Percentiles rank a stretch among this genome's conserved stretches.
These are phyloP conservation scores for Turritopsis dohrnii DNA, from an alignment of 30 jellyfish, hydroid and myxozoan genomes.

Conservation along the genomic window DNA sequence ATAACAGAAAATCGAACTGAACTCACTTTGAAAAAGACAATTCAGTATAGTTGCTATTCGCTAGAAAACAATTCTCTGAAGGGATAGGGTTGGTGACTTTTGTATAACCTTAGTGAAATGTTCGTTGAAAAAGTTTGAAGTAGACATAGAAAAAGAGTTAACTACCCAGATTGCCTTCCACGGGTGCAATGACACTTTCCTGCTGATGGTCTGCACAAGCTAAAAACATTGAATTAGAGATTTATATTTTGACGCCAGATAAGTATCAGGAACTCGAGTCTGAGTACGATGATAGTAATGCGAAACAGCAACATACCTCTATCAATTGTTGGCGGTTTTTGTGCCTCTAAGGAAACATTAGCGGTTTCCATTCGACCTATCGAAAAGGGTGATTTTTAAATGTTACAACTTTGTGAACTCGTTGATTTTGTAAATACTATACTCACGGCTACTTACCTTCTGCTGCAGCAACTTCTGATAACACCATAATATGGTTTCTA, in stretches of 20 bases:
- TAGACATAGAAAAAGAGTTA: background rate
- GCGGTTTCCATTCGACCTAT: background rate
- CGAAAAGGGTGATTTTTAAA: background rate
- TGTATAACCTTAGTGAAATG: too few species aligned
- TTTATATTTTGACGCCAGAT: background rate
- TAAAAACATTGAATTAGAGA: background rate
- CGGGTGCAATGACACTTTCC: background rate
- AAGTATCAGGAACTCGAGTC: background rate
- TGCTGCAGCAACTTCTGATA: background rate
- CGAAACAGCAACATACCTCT: background rate
- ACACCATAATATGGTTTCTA: background rate
- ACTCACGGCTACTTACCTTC: background rate
- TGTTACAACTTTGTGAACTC: background rate
- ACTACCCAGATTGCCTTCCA: background rate
- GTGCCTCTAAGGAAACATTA: background rate
- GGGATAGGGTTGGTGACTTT: background rate
- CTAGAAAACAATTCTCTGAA: background rate
- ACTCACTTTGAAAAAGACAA: background rate
- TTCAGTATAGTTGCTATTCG: background rate
- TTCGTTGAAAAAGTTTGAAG: too few species aligned
- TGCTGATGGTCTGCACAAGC: background rate
- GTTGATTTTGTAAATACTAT: background rate
- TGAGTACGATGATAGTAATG: background rate
- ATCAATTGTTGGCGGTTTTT: background rate
- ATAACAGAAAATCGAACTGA: background rate